These are phyloP conservation scores for Rhagonycha fulva DNA, from an alignment of 2,888 invertebrate species.

Conservation along the genomic window DNA sequence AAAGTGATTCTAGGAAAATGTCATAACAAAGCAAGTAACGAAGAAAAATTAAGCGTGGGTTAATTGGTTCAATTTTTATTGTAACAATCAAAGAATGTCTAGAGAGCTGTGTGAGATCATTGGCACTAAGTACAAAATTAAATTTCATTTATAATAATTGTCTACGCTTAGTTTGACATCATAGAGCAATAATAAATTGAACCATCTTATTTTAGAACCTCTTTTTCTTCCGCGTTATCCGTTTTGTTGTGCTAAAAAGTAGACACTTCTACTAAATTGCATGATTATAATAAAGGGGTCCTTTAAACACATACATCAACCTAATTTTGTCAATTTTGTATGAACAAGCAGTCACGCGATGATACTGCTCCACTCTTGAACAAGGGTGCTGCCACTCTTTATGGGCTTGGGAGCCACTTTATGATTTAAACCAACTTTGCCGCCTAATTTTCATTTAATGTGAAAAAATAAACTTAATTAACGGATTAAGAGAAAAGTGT, in stretches of 20 bases:
- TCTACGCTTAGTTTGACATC: not conserved
- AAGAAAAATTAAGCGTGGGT: conserved; percentile 38
- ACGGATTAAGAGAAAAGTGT: not conserved
- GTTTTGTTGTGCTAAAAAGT: not conserved
- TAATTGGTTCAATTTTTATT: conserved; percentile 40
- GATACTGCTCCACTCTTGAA: not conserved
- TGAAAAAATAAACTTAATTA: not conserved
- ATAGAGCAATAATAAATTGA: not conserved
- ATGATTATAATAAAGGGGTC: not conserved
- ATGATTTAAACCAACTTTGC: not conserved
- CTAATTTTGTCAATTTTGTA: not conserved
- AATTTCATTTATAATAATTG: not conserved
- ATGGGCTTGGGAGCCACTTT: not conserved
- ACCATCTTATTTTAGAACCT: not conserved
- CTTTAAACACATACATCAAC: not conserved
- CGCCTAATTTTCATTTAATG: not conserved
- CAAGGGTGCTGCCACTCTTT: not conserved
- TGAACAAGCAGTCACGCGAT: not conserved
- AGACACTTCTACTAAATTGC: not conserved
- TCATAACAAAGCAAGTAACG: not conserved
- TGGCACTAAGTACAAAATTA: conserved; percentile 6
- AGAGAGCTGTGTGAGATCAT: conserved; percentile 31
- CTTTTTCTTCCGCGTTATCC: not conserved
- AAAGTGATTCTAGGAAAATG: not conserved
- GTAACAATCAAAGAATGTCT: conserved; percentile 31